These are phyloP conservation scores for Lepidocolaptes lacrymiger DNA, from an alignment of 2,797 vertebrate species.

Conservation along the genomic window DNA sequence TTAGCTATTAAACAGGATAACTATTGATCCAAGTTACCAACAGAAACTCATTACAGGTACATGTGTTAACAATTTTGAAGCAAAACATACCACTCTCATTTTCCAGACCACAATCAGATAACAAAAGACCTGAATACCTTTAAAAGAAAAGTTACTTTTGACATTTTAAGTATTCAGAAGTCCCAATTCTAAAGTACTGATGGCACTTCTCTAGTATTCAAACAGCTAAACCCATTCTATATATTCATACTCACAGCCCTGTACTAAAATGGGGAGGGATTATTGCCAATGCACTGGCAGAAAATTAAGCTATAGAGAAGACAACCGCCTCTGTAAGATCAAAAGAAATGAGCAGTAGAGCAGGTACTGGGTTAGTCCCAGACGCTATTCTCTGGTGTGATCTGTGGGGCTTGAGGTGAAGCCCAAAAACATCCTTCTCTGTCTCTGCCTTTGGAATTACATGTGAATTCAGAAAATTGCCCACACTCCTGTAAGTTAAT, in stretches of 20 bases:
- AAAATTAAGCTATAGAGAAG: background rate
- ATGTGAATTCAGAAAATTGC: background rate
- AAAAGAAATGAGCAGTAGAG: background rate
- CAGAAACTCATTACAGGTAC: background rate
- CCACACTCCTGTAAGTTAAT: rapidly evolving
- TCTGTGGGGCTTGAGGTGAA: background rate
- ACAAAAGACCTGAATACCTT: background rate
- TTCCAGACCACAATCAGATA: background rate
- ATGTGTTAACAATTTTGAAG: background rate
- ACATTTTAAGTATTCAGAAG: background rate
- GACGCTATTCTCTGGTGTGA: background rate
- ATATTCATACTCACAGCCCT: background rate
- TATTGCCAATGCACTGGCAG: background rate
- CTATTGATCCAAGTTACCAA: constrained; percentile 10
- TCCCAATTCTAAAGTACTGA: background rate
- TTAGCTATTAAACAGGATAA: constrained; percentile 13
- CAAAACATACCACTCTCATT: background rate
- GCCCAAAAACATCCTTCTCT: background rate
- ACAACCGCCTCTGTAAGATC: background rate
- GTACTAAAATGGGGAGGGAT: background rate
- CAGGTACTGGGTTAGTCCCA: background rate
- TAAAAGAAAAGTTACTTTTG: background rate
- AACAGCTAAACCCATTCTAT: background rate
- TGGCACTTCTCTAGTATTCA: background rate
- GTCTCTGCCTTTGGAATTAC: background rate